phyloP scores from a whole-genome alignment of 2,113 vertebrate genomes.

The Eurypyga helias region DNA sequence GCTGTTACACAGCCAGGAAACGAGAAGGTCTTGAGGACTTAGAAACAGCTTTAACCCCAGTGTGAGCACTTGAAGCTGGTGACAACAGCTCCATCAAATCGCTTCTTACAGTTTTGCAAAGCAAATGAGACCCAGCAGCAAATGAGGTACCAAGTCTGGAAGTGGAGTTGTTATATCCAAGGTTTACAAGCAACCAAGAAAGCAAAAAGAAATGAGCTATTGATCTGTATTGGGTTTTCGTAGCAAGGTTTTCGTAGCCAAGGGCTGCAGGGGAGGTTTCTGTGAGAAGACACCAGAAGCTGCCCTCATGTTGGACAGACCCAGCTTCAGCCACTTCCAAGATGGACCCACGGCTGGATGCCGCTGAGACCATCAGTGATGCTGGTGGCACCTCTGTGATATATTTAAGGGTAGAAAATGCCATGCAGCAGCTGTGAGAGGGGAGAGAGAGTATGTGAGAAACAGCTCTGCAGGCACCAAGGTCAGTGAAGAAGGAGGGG shows the following conservation, averaged over 20 bases:
- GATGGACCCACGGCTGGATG: background rate
- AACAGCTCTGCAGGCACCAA: background rate
- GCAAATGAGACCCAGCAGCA: background rate
- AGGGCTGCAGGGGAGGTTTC: background rate
- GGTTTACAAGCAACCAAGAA: background rate
- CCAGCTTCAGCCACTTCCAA: background rate
- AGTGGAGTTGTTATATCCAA: background rate
- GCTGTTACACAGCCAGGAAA: background rate
- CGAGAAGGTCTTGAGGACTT: background rate
- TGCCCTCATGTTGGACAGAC: background rate
- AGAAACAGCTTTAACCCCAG: background rate
- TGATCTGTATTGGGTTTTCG: background rate
- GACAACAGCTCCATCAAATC: background rate
- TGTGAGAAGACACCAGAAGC: background rate
- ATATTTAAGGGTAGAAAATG: background rate
- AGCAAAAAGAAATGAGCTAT: background rate
- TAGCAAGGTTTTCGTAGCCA: background rate
- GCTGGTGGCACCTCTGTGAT: background rate
- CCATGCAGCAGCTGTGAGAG: background rate
- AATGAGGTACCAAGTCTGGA: background rate
- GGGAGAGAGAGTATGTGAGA: background rate
- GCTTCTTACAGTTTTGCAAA: background rate
- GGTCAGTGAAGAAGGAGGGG: background rate
- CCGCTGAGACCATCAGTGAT: background rate
- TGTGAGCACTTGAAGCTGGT: background rate